phyloP scores from a whole-genome alignment of 2,113 vertebrate species.

The Xenopus borealis region DNA sequence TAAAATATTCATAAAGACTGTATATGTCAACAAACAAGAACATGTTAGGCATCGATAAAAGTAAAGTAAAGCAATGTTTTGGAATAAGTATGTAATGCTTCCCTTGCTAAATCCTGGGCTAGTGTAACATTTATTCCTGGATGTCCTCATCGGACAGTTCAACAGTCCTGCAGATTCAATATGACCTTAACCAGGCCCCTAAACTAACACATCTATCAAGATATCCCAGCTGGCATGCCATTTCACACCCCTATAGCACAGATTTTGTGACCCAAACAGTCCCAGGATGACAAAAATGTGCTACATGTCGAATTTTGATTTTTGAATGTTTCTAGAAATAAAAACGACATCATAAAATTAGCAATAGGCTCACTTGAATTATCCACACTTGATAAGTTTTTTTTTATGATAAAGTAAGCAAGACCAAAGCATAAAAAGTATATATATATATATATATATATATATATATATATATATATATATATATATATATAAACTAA shows the following conservation, averaged over 20 bases:
- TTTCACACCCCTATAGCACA: conserved; percentile 3
- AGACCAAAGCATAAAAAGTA: too few species aligned
- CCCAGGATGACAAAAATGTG: too few species aligned
- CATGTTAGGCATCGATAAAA: background rate
- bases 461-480: too few species aligned
- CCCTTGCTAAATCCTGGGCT: conserved; percentile 6
- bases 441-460: too few species aligned
- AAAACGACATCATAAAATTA: too few species aligned
- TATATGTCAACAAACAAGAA: background rate
- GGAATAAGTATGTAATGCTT: conserved; percentile 14
- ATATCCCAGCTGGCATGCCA: conserved; percentile 12
- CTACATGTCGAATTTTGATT: too few species aligned
- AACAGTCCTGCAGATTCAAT: conserved; percentile 22
- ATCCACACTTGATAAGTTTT: too few species aligned
- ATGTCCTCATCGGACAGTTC: conserved; percentile 27
- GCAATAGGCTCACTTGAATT: too few species aligned
- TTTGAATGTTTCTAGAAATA: too few species aligned
- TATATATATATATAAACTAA: too few species aligned
- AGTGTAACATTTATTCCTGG: conserved; percentile 15
- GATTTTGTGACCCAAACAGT: background rate
- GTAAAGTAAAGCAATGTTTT: background rate
- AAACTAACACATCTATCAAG: conserved; percentile 1
- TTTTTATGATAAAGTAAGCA: too few species aligned
- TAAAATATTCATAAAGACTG: background rate
- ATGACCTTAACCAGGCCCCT: conserved; percentile 19